These are phyloP conservation scores for Gallinago jamesoni DNA, from an alignment of 2,113 vertebrate genomes.

Conservation along the genomic window DNA sequence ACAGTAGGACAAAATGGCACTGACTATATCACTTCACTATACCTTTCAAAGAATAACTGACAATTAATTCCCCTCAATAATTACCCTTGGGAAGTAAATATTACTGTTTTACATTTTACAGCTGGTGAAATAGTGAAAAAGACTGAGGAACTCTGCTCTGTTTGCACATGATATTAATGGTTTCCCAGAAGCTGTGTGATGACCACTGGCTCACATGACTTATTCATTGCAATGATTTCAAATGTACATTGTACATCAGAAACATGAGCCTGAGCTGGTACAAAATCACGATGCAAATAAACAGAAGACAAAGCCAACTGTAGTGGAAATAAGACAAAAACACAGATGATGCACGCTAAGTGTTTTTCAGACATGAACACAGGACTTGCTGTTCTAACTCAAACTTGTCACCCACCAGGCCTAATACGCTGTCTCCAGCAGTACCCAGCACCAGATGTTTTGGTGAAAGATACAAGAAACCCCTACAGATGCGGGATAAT, in stretches of 20 bases:
- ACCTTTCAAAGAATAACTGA: not conserved
- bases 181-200: not conserved
- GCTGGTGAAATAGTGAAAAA: not conserved
- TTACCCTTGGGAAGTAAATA: not conserved
- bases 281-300: not conserved
- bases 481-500: conserved; percentile 23
- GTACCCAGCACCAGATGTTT: not conserved
- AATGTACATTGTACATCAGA: not conserved
- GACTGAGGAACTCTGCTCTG: not conserved
- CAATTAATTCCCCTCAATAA: not conserved
- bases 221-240: not conserved
- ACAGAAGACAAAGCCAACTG: not conserved
- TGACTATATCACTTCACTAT: not conserved
- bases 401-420: not conserved
- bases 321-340: not conserved
- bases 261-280: not conserved
- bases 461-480: conserved; percentile 5
- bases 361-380: not conserved
- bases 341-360: rapidly evolving
- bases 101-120: not conserved
- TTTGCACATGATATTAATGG: not conserved
- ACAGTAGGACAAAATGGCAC: not conserved
- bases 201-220: not conserved
- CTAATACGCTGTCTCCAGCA: not conserved
- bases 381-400: not conserved